Conservation (phyloP, 2,113 vertebrate genomes). For the Melospiza melodia region DNA sequence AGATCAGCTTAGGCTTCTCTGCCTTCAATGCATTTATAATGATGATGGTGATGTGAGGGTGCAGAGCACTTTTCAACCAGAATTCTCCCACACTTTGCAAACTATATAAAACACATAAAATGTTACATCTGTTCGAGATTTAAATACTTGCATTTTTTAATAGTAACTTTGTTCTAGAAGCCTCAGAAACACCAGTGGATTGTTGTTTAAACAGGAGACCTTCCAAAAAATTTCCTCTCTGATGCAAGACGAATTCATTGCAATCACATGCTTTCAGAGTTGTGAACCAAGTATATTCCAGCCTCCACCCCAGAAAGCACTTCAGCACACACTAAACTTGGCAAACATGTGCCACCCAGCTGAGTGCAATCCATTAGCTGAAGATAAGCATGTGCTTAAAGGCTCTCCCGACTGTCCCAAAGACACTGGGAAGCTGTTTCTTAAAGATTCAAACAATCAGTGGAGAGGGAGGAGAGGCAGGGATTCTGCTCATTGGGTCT, state of each 20-base stretch:
- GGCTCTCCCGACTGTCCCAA: neutral
- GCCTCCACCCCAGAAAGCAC: neutral
- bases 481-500: neutral
- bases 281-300: neutral
- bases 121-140: neutral
- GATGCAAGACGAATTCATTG: neutral
- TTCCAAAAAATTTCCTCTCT: neutral
- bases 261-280: neutral
- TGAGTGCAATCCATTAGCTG: neutral
- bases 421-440: neutral
- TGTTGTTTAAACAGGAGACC: neutral
- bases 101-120: neutral
- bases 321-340: neutral
- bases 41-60: neutral
- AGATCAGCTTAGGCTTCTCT: conserved; percentile 12
- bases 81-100: neutral
- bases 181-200: neutral
- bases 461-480: neutral
- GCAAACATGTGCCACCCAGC: neutral
- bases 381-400: neutral
- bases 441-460: neutral
- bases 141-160: neutral
- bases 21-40: neutral
- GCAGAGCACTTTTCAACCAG: neutral
- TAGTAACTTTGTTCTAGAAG: neutral